Conservation (phyloP, 2,797 vertebrate genomes). For the Oceanodroma leucorhoa region DNA sequence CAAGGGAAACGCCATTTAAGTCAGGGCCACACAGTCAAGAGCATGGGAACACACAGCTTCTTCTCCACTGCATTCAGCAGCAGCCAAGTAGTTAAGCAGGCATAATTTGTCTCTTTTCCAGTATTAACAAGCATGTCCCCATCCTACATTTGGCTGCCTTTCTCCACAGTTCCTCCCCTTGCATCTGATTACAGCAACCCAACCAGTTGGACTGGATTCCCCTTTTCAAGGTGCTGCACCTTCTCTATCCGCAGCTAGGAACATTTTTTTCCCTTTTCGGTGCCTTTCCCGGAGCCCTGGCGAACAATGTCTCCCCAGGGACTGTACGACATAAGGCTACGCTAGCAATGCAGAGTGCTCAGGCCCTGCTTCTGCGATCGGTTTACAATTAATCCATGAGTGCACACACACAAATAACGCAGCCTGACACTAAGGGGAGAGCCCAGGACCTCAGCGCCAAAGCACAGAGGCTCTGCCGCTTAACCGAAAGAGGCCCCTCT, state of each 20-base stretch:
- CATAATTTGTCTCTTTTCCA: background rate
- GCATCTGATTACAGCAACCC: background rate
- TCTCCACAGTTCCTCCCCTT: background rate
- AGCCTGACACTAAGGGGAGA: background rate
- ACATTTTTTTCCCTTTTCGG: background rate
- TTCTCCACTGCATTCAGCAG: background rate
- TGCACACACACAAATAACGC: background rate
- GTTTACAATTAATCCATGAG: constrained; percentile 20
- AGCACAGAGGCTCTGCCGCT: background rate
- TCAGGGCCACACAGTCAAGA: accelerated
- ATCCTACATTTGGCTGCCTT: background rate
- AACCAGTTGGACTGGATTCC: constrained; percentile 55
- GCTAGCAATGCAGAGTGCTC: background rate
- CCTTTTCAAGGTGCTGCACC: background rate
- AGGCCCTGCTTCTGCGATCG: background rate
- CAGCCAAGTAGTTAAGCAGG: background rate
- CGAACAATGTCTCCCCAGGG: background rate
- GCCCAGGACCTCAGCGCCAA: background rate
- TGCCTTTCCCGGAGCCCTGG: background rate
- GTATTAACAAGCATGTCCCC: background rate
- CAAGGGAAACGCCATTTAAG: background rate
- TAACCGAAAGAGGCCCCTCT: background rate
- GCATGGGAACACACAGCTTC: background rate
- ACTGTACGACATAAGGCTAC: background rate
- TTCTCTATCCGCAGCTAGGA: background rate